These are phyloP conservation scores for Palloptera scutellata DNA, from an alignment of 2,888 invertebrate genomes.

Conservation along the genomic window DNA sequence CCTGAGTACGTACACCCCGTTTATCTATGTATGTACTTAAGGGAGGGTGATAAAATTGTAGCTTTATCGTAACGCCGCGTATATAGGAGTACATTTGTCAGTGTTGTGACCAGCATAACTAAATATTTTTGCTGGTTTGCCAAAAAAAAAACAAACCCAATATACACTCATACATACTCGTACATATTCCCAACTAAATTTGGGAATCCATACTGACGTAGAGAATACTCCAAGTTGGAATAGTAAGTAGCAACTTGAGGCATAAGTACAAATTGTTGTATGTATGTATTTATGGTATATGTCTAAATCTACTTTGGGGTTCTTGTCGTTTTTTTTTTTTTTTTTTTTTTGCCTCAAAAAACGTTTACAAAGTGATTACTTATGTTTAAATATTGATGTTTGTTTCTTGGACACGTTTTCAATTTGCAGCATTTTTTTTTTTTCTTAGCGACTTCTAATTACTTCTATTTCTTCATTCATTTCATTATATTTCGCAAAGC, in stretches of 20 bases:
- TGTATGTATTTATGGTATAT: too few relatives aligned
- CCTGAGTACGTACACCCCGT: too few relatives aligned
- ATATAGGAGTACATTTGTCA: neutral
- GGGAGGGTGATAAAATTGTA: conserved; percentile 24
- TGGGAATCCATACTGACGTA: too few relatives aligned
- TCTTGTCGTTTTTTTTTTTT: conserved; percentile 1
- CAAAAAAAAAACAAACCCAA: conserved; percentile 8
- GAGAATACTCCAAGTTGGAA: too few relatives aligned
- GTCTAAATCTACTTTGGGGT: conserved; percentile 10
- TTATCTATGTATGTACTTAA: neutral
- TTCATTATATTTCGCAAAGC: conserved; percentile 8
- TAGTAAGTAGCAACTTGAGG: too few relatives aligned
- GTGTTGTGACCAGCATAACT: conserved; percentile 37
- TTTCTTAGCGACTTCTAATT: conserved; percentile 10
- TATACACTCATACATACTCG: neutral
- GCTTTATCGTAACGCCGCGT: conserved; percentile 9
- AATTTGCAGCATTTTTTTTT: conserved; percentile 41
- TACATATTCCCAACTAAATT: neutral
- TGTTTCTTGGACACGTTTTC: conserved; percentile 58
- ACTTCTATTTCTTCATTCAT: neutral
- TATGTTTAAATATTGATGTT: conserved; percentile 58
- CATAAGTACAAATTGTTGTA: too few relatives aligned
- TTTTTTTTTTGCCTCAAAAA: conserved; percentile 20
- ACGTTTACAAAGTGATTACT: conserved; percentile 60
- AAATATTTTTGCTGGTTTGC: conserved; percentile 28